Conservation (phyloP, 2,888 invertebrate genomes). For the Opisthograptis luteolata region DNA sequence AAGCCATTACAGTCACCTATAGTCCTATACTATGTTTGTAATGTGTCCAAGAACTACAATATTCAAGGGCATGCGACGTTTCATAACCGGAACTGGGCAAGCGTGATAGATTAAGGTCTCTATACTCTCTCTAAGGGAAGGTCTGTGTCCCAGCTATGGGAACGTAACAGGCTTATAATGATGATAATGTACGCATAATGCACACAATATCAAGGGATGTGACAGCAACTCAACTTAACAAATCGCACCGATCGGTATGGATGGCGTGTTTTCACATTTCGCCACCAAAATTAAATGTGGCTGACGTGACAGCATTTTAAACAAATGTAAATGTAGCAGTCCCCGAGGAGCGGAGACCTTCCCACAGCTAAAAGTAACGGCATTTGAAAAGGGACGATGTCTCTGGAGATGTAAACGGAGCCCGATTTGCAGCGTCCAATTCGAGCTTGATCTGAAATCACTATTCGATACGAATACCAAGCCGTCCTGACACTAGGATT, state of each 20-base stretch:
- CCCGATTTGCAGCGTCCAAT: conserved; percentile 48
- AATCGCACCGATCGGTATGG: conserved; percentile 36
- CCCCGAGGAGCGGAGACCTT: conserved; percentile 46
- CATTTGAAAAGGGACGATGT: conserved; percentile 51
- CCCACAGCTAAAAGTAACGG: conserved; percentile 54
- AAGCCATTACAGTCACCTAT: no score
- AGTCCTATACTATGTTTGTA: no score
- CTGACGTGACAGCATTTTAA: conserved; percentile 51
- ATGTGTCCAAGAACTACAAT: no score
- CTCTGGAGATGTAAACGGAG: conserved; percentile 51
- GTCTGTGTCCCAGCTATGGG: no score
- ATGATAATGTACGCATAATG: not conserved
- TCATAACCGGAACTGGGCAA: no score
- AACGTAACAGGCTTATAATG: no score
- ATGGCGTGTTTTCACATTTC: conserved; percentile 36
- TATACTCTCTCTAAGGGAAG: no score
- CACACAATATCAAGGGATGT: not conserved
- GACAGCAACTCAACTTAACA: conserved; percentile 2
- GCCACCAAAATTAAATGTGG: conserved; percentile 49
- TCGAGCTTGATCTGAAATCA: conserved; percentile 52
- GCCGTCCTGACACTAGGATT: conserved; percentile 34
- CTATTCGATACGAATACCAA: conserved; percentile 50
- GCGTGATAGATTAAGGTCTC: no score
- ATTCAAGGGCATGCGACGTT: no score
- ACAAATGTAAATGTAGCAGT: conserved; percentile 51